Evolutionary conservation across 2,888 invertebrate genomes (phyloP), one percentile per base, ranked within the genome.

Genomic region (Beris morrisii): DNA sequence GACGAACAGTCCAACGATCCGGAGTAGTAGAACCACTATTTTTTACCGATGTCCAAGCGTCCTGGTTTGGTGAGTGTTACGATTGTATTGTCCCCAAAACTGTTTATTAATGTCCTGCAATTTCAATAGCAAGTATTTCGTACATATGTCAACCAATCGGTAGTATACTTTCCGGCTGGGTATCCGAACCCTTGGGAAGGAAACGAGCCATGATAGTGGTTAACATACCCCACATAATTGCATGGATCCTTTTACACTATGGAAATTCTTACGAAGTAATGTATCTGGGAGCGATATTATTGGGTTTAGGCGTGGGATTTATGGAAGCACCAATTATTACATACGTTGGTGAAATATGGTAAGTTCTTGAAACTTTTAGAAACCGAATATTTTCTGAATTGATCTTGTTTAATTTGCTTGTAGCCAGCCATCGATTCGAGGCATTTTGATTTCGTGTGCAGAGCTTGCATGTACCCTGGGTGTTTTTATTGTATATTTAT

Each of bases 301-400:
- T 85, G 65, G 86, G 86, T 0, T 79, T 86, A 4, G 85, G 85
- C 0, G 83, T 84, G 4, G 85, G 86, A 0, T 80, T 86, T 13
- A 85, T 86, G 85, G 85, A 86, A 72, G 85, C 84, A 0, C 85
- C 86, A 0, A 83, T 84, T 1, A 77, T 86, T n/a, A 85, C 85
- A 1, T 86, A 86, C 68, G 82, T 86, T n/a, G 86, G 86, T 2
- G 86, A 86, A 80, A 80, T 86, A 45, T 82, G 83, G 84, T 69
- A 11, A 55, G 57, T 53, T 48, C 59, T 48, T 3, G 13, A 43
- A 22, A 56, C 4, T 15, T 11, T 54, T 30, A 55, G 22, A 54
- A 13, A 64, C 15, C 43, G n/a, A 65, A 44, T 48, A 12, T 13
- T 11, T 52, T 52, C 12, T 52, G 3, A 31, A 31, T 54, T 31